phyloP scores from a whole-genome alignment of 1,140 invertebrate species.

The Bilobella aurantiaca region DNA sequence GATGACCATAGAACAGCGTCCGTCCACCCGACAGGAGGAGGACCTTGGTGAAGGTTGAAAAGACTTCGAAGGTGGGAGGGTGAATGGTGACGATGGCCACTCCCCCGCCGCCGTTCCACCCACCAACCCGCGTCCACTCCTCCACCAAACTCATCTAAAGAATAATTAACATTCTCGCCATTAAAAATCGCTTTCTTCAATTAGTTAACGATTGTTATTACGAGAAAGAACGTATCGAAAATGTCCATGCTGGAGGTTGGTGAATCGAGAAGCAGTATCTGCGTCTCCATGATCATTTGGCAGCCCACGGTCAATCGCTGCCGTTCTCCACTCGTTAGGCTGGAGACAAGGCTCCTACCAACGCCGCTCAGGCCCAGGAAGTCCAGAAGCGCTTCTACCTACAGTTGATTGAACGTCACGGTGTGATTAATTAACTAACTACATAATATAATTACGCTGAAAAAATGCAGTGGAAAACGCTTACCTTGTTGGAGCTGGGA shows the following conservation, averaged over 20 bases:
- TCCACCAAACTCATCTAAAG: neutral
- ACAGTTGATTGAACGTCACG: neutral
- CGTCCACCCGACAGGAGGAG: constrained; percentile 75
- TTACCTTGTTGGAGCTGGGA: too few species aligned
- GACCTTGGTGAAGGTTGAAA: constrained; percentile 83
- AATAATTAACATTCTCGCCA: too few species aligned
- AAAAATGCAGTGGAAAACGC: too few species aligned
- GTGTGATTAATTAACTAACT: too few species aligned
- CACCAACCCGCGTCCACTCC: constrained; percentile 63
- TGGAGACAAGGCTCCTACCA: constrained; percentile 60
- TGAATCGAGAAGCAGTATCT: constrained; percentile 74
- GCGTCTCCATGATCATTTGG: constrained; percentile 69
- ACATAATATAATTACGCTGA: too few species aligned
- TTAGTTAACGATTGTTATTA: neutral
- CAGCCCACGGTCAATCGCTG: constrained; percentile 75
- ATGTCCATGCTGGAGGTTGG: constrained; percentile 89
- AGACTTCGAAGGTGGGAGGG: constrained; percentile 88
- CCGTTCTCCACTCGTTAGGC: constrained; percentile 73
- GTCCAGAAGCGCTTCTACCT: constrained; percentile 68
- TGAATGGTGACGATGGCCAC: constrained; percentile 85
- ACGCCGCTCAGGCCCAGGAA: constrained; percentile 80
- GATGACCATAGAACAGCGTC: constrained; percentile 77
- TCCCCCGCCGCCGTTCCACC: constrained; percentile 44
- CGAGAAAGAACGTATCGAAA: constrained; percentile 85
- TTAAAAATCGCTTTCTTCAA: neutral